Evolutionary conservation across 2,113 vertebrate genomes (phyloP), one percentile per base, ranked within the genome.

Genomic region (Ailurus styani): DNA sequence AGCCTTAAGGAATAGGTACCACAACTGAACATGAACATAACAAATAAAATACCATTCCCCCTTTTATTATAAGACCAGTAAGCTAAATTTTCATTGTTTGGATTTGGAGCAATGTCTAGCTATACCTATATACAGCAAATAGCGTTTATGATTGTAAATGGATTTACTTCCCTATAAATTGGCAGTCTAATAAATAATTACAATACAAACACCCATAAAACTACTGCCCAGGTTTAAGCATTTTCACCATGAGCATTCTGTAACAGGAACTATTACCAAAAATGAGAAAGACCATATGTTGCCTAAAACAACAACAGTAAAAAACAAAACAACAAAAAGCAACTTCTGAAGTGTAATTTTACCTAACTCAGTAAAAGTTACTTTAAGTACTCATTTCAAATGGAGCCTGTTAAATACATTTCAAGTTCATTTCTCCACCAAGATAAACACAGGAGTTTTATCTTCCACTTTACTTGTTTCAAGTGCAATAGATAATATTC

Each of bases 311-410:
- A 70, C 81, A 92, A 45, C 5, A 45, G 7, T 7, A 45, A 45
- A 45, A 45, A 45, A 45, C 5, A 45, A 45, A 45, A 45, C 45
- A 45, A 45, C 5, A 78, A 57, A 50, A 9, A 64, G 55, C 79
- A 92, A 18, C 25, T 84, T 81, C 50, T 34, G 1, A 90, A 93
- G 75, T 82, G 23, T 82, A 75, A 87, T 81, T 88, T 90, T 82
- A 93, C 14, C 66, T 95, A 73, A 81, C 4, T 89, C 14, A 95
- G 13, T 52, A 75, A 87, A 91, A 84, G 34, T 18, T 79, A 47
- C 13, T 90, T 97, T 93, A 75, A 91, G 66, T 37, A 90, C 3
- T 79, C 25, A 86, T 78, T 93, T 86, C 72, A 93, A 93, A 95
- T 40, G 54, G 7, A 81, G 17, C 34, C 70, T 50, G 25, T 55